These are phyloP conservation scores for Rhincodon typus DNA, from an alignment of 2,797 vertebrate species.

Conservation along the genomic window DNA sequence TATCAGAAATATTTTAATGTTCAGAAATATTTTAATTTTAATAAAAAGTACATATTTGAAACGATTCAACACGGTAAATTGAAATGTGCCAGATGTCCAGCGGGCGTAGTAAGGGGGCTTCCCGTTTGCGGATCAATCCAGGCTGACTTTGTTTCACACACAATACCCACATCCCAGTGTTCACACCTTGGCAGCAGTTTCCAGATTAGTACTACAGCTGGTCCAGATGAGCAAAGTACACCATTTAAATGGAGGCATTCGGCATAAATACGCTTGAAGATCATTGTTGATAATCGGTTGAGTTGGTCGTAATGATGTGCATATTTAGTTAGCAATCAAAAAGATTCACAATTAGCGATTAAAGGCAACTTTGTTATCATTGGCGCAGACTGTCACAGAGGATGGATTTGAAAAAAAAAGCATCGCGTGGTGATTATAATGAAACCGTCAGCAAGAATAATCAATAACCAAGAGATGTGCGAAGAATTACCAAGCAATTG, in stretches of 20 bases:
- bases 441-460: neutral
- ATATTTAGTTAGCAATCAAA: neutral
- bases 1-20: neutral
- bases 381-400: neutral
- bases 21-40: neutral
- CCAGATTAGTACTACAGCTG: neutral
- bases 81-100: neutral
- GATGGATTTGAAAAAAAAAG: neutral
- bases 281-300: neutral
- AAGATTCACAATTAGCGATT: neutral
- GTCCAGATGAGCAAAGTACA: neutral
- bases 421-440: neutral
- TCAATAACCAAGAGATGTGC: neutral
- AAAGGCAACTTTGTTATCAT: neutral
- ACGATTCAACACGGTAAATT: neutral
- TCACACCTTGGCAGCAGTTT: neutral
- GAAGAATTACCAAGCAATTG: no score
- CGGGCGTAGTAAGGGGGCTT: neutral
- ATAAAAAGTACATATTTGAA: neutral
- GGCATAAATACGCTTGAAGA: neutral
- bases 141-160: neutral
- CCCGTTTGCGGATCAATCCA: neutral
- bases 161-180: neutral
- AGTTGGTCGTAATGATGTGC: neutral
- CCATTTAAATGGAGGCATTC: neutral